Conservation (phyloP, 2,888 invertebrate species). For the Melieria picta region DNA sequence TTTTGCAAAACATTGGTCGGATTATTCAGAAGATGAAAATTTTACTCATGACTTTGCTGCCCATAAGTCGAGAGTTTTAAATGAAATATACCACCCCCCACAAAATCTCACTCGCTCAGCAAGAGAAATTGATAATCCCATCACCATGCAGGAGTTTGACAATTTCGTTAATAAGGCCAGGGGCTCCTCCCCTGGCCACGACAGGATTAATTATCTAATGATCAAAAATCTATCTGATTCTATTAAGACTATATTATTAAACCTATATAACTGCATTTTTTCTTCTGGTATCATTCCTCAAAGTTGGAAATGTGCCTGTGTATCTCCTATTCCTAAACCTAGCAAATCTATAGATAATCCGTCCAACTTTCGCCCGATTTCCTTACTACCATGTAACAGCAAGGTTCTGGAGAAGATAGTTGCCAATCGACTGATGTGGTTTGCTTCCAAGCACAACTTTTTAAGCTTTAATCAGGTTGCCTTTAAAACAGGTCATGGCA, state of each 20-base stretch:
- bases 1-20: too few relatives aligned
- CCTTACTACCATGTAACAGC: background rate
- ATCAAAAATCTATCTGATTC: constrained; percentile 1
- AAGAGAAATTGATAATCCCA: constrained; percentile 1
- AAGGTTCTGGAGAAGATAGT: background rate
- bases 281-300: constrained; percentile 2
- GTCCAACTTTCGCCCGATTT: too few relatives aligned
- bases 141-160: constrained; percentile 1
- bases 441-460: too few relatives aligned
- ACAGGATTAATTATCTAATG: background rate
- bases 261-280: background rate
- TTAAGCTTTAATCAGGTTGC: too few relatives aligned
- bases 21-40: too few relatives aligned
- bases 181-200: background rate
- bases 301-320: constrained; percentile 6
- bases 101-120: background rate
- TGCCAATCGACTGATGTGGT: background rate
- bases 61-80: too few relatives aligned
- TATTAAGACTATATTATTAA: background rate
- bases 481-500: too few relatives aligned
- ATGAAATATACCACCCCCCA: background rate
- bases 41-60: too few relatives aligned
- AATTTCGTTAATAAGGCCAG: constrained; percentile 2
- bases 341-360: background rate
- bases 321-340: background rate